These are phyloP conservation scores for Polydrusus tereticollis DNA, from an alignment of 2,888 invertebrate genomes.

Conservation along the genomic window DNA sequence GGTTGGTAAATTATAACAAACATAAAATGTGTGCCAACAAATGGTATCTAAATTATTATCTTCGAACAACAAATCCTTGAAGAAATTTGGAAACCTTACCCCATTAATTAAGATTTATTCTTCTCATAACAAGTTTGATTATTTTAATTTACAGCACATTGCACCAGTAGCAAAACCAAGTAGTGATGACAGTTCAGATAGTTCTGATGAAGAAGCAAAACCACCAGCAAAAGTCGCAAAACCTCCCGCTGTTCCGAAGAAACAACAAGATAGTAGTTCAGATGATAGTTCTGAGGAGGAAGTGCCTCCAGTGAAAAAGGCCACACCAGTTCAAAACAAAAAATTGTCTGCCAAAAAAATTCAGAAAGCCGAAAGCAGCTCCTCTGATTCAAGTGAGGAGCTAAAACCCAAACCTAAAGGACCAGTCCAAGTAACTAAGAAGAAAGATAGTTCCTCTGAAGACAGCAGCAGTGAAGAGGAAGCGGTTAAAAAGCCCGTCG, in stretches of 20 bases:
- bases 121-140: too few species aligned
- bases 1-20: background rate
- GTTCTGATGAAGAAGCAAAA: slow-evolving; percentile 59
- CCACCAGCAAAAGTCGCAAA: slow-evolving; percentile 26
- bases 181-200: slow-evolving; percentile 55
- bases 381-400: too few species aligned
- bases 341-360: too few species aligned
- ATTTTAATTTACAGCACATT: too few species aligned
- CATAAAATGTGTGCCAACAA: too few species aligned
- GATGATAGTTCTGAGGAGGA: slow-evolving; percentile 49
- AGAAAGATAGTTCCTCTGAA: slow-evolving; percentile 51
- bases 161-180: slow-evolving; percentile 40
- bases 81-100: too few species aligned
- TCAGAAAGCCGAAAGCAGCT: too few species aligned
- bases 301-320: slow-evolving; percentile 23
- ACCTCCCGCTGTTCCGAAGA: background rate
- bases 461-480: slow-evolving; percentile 56
- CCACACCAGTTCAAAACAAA: background rate
- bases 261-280: slow-evolving; percentile 6
- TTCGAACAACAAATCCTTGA: too few species aligned
- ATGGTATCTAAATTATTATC: too few species aligned
- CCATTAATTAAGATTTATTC: too few species aligned
- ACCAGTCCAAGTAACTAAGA: slow-evolving; percentile 56
- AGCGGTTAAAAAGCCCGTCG: slow-evolving; percentile 48
- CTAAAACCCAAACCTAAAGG: slow-evolving; percentile 26